A percentile compares a stretch with the other conserved stretches of the same genome.
phyloP scores from a whole-genome alignment of 92 coral and sea anemone genomes.

The Siderastrea radians region DNA sequence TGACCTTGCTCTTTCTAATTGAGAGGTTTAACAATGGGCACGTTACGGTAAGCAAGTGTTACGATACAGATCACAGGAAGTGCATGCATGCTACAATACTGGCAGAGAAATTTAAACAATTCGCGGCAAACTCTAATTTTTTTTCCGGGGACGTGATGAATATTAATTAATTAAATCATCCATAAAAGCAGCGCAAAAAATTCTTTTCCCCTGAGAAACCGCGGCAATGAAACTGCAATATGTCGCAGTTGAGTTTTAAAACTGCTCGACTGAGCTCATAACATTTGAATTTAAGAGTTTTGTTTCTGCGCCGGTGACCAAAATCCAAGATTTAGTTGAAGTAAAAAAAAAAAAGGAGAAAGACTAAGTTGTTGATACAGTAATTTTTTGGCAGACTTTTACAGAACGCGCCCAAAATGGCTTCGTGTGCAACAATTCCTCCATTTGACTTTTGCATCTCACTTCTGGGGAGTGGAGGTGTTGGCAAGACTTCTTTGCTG shows the following conservation, averaged over 20 bases:
- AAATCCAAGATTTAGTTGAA: neutral
- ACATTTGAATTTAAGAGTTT: neutral
- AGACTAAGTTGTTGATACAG: neutral
- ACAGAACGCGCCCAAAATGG: constrained; percentile 24
- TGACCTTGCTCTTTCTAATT: neutral
- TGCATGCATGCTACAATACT: constrained; percentile 7
- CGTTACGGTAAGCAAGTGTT: neutral
- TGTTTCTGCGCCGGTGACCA: too few species aligned
- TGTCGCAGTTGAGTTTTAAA: neutral
- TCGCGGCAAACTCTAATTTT: neutral
- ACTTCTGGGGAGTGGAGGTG: constrained; percentile 81
- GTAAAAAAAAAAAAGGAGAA: neutral
- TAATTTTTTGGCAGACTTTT: neutral
- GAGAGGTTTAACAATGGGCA: neutral
- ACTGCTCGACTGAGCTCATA: neutral
- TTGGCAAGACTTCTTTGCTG: constrained; percentile 82
- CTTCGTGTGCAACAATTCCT: constrained; percentile 56
- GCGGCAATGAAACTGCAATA: too few species aligned
- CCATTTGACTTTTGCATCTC: constrained; percentile 74
- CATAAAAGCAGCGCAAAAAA: neutral
- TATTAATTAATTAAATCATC: neutral
- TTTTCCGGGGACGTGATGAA: constrained; percentile 26
- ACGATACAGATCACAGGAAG: neutral
- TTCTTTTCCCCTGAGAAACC: constrained; percentile 16
- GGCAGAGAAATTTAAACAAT: constrained; percentile 7